Evolutionary conservation across 2,888 invertebrate genomes (phyloP).

Genomic region (Limnephilus rhombicus): DNA sequence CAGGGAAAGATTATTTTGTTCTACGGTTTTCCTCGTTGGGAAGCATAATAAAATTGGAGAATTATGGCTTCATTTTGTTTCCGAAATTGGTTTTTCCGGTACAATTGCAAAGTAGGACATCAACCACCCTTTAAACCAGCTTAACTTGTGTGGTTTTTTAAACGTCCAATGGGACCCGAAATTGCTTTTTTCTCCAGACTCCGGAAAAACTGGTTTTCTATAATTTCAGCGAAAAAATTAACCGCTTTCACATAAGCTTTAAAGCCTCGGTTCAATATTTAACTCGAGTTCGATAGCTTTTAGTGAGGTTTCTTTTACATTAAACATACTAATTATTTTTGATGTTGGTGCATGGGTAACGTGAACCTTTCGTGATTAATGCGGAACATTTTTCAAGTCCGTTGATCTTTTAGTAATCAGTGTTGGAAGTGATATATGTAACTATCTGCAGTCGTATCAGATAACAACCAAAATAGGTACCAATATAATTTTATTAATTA

Average conservation of each 20-base stretch:
- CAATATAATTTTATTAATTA: too few relatives aligned
- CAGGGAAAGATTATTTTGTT: not conserved
- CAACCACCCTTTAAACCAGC: not conserved
- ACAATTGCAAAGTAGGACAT: not conserved
- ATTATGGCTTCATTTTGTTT: not conserved
- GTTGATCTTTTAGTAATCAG: too few relatives aligned
- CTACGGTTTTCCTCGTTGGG: not conserved
- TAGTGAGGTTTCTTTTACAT: not conserved
- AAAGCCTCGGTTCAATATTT: not conserved
- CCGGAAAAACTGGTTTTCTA: not conserved
- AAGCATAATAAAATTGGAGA: not conserved
- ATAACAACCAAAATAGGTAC: too few relatives aligned
- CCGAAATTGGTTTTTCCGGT: constrained; percentile 1
- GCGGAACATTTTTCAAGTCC: too few relatives aligned
- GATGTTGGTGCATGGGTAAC: too few relatives aligned
- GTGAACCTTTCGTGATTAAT: too few relatives aligned
- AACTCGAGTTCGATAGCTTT: not conserved
- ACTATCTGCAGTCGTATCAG: too few relatives aligned
- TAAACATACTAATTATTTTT: not conserved
- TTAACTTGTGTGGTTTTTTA: not conserved
- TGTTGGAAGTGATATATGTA: too few relatives aligned
- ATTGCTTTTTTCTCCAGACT: not conserved
- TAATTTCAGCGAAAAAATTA: not conserved
- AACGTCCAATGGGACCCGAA: not conserved
- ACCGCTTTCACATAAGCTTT: not conserved